A percentile compares a stretch with the other conserved stretches of the same genome.
Evolutionary conservation across 2,888 invertebrate species (phyloP).

Genomic region (Drosophila sordidula): DNA sequence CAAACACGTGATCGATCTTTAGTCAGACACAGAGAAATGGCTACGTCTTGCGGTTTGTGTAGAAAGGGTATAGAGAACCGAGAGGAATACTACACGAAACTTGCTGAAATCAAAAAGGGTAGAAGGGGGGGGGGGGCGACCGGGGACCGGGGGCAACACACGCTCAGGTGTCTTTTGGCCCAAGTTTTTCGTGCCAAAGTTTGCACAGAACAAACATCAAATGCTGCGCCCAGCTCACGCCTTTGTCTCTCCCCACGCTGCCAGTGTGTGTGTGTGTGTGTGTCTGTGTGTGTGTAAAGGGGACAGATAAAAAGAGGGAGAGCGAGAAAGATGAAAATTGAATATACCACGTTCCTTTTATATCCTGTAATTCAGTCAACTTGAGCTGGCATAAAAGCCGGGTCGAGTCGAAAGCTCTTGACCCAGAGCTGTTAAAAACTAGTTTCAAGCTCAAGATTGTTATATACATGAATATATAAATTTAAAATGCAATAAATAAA

Average conservation of each 20-base stretch:
- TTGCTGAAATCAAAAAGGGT: neutral
- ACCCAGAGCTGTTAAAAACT: neutral
- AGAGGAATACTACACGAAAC: constrained; percentile 6
- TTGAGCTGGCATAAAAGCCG: neutral
- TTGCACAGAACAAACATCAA: constrained; percentile 75
- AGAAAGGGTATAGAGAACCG: constrained; percentile 6
- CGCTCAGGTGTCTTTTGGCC: constrained; percentile 73
- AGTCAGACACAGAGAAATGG: constrained; percentile 36
- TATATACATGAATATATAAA: neutral
- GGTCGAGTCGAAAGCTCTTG: neutral
- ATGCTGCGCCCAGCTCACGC: constrained; percentile 60
- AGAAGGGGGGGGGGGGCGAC: neutral
- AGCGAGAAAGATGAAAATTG: constrained; percentile 15
- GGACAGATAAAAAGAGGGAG: neutral
- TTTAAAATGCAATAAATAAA: neutral
- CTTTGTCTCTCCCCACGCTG: constrained; percentile 21
- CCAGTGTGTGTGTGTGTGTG: neutral
- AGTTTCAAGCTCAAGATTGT: neutral
- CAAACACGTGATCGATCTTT: constrained; percentile 73
- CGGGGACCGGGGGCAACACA: constrained; percentile 29
- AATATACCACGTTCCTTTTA: constrained; percentile 27
- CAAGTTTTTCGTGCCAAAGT: constrained; percentile 76
- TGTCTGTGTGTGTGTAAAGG: neutral
- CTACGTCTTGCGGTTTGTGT: constrained; percentile 6
- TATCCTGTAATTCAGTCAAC: constrained; percentile 29